These are phyloP conservation scores for Pseudochirops corinnae DNA, from an alignment of 2,797 vertebrate genomes.

Conservation along the genomic window DNA sequence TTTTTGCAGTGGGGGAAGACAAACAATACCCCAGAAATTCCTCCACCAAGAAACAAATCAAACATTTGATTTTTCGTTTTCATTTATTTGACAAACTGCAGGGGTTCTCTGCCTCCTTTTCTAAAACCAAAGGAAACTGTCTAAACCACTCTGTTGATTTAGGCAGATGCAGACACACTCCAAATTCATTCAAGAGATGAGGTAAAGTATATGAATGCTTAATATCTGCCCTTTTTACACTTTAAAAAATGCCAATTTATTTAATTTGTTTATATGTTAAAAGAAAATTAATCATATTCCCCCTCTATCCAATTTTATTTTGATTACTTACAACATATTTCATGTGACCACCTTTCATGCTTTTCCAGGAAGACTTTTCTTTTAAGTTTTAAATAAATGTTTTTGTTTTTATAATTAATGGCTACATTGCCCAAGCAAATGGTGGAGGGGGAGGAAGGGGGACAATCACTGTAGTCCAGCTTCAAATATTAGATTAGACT, in stretches of 20 bases:
- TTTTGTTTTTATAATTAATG: slow-evolving; percentile 46
- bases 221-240: slow-evolving; percentile 38
- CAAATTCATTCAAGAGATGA: background rate
- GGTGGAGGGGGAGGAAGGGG: background rate
- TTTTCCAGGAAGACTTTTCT: slow-evolving; percentile 21
- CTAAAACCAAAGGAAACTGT: slow-evolving; percentile 22
- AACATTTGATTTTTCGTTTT: slow-evolving; percentile 1
- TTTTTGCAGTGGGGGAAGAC: background rate
- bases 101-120: background rate
- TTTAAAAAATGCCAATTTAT: slow-evolving; percentile 26
- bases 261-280: slow-evolving; percentile 59
- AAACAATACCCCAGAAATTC: background rate
- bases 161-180: background rate
- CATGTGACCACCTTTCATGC: slow-evolving; percentile 3
- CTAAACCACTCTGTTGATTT: background rate
- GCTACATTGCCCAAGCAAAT: slow-evolving; percentile 33
- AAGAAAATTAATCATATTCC: slow-evolving; percentile 49
- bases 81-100: slow-evolving; percentile 39
- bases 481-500: slow-evolving; percentile 3
- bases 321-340: background rate
- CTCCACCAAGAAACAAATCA: background rate
- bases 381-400: background rate
- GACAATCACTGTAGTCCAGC: background rate
- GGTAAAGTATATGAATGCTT: slow-evolving; percentile 10
- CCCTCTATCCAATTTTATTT: background rate